Conservation (phyloP, 2,888 invertebrate genomes). For the Hemicrepidius hirtus region DNA sequence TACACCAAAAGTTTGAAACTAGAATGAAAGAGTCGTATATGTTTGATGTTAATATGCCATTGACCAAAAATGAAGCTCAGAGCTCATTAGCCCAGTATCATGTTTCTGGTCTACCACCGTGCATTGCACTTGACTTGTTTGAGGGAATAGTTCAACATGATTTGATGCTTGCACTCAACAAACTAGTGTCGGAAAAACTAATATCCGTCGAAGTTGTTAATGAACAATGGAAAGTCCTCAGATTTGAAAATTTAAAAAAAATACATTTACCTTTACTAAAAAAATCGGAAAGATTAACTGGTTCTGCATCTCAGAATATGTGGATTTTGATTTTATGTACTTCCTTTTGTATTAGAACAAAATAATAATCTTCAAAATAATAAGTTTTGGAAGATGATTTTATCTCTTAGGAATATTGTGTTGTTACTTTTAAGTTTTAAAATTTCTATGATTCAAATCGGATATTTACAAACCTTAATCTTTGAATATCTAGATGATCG, state of each 20-base stretch:
- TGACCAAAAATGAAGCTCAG: too few relatives aligned
- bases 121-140: conserved; percentile 47
- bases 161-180: conserved; percentile 43
- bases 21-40: too few relatives aligned
- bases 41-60: too few relatives aligned
- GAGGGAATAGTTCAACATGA: conserved; percentile 46
- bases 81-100: conserved; percentile 34
- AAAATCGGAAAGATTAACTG: conserved; percentile 7
- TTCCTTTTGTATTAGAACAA: not conserved
- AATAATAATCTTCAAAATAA: not conserved
- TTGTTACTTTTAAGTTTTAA: not conserved
- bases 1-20: too few relatives aligned
- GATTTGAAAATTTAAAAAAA: not conserved
- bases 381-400: not conserved
- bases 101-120: conserved; percentile 5
- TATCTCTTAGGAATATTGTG: not conserved
- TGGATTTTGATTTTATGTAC: not conserved
- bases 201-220: not conserved
- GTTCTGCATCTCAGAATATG: conserved; percentile 4
- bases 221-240: not conserved
- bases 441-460: not conserved
- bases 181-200: conserved; percentile 22
- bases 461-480: not conserved
- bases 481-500: not conserved
- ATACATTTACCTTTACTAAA: not conserved